Base-by-base conservation (phyloP, 2,113 vertebrate species). In the Nansenia antarctica region DNA sequence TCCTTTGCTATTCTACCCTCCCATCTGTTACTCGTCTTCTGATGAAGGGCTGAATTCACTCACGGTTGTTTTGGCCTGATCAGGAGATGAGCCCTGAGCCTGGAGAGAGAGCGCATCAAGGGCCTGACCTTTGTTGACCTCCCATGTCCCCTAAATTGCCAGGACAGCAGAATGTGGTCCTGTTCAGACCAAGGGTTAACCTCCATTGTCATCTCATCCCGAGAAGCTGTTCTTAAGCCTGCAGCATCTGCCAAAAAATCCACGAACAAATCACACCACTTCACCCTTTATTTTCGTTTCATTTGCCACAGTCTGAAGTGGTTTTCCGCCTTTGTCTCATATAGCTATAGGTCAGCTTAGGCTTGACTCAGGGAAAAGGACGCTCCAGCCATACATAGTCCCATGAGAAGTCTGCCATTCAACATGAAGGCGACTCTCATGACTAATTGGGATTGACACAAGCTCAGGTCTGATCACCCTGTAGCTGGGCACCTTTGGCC, bases 201-300 rank as follows among this genome's bases (percentile, higher is more conserved):
- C 69, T 37, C 57, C 72, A 84, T 86, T 86, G 73, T 75, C 74
- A 76, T 88, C 82, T 82, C 65, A 76, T 79, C 76, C 82, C 53
- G 64, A 83, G 74, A 45, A 80, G 65, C 73, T 81, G 76, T 82
- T 84, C 76, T 87, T 83, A 85, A 87, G 74, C 82, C 66, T 80
- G 49, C 67, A 82, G 83, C 85, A 86, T 86, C 85, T 89, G 83
- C 84, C 83, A 81, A 77, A 88, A 79, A 76, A 30, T 82, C 69
- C 73, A 74, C 68, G 65, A 67, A 82, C 81, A 80, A 69, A 76
- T 34, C 49, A 58, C 57, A 49, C 65, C 66, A 47, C 72, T 85
- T 85, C 73, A 74, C 30, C 76, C 57, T 76, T 72, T 73, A 67
- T 85, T 77, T 84, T 52, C 35, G 61, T 77, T 82, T 76, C 84